Evolutionary conservation across 2,888 invertebrate genomes (phyloP).

Genomic region (Lithophane ornitopus): DNA sequence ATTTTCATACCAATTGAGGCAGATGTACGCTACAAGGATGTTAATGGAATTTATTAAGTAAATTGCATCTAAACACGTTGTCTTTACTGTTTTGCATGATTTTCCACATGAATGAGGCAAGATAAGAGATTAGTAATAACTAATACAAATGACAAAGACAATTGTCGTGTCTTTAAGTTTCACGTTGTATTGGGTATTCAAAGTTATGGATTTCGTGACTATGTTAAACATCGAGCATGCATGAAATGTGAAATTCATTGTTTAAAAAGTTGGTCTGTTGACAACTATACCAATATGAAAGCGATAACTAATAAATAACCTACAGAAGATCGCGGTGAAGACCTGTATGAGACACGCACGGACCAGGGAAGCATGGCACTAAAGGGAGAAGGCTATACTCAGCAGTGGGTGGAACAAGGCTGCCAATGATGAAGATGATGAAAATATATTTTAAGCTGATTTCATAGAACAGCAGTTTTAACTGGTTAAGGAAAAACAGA

Average conservation of each 20-base stretch:
- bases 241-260: not conserved
- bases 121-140: no score
- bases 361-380: not conserved
- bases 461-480: not conserved
- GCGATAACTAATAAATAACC: not conserved
- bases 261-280: conserved; percentile 23
- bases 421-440: not conserved
- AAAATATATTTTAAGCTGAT: not conserved
- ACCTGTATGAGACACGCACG: no score
- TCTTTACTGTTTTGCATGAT: conserved; percentile 49
- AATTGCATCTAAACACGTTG: conserved; percentile 39
- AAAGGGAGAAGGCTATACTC: not conserved
- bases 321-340: not conserved
- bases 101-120: conserved; percentile 42
- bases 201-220: conserved; percentile 32
- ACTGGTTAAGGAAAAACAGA: no score
- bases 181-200: conserved; percentile 24
- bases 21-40: conserved; percentile 32
- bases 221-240: not conserved
- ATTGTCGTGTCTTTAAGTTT: conserved; percentile 39
- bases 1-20: conserved; percentile 43
- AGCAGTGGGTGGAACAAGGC: not conserved
- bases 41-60: conserved; percentile 45
- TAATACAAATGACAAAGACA: conserved; percentile 25
- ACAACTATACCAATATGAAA: not conserved